Evolutionary conservation across 2,888 invertebrate genomes (phyloP).

Genomic region (Watsonalla cultraria): DNA sequence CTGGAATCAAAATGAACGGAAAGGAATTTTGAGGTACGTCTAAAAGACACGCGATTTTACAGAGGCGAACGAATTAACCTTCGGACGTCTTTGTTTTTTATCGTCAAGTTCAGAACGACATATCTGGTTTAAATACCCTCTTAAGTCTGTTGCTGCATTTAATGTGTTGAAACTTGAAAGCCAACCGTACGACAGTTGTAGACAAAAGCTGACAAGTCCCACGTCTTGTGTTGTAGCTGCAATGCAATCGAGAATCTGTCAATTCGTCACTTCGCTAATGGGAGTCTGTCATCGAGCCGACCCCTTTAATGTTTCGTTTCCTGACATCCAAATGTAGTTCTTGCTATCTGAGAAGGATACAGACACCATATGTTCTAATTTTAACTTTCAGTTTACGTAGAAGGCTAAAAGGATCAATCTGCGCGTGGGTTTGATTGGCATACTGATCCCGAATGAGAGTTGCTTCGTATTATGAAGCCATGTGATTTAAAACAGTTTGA

Average conservation of each 20-base stretch:
- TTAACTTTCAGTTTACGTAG: slow-evolving; percentile 5
- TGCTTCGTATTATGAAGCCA: neutral
- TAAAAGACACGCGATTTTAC: slow-evolving; percentile 36
- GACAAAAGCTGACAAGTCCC: slow-evolving; percentile 19
- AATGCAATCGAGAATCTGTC: slow-evolving; percentile 55
- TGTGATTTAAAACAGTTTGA: neutral
- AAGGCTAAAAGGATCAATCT: neutral
- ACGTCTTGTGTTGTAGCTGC: slow-evolving; percentile 40
- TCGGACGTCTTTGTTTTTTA: slow-evolving; percentile 9
- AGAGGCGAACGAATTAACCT: slow-evolving; percentile 19
- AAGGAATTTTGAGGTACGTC: slow-evolving; percentile 53
- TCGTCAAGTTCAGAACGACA: slow-evolving; percentile 4
- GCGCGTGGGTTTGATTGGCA: too few species aligned
- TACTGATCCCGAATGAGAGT: too few species aligned
- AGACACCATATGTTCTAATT: slow-evolving; percentile 26
- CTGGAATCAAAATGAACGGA: slow-evolving; percentile 42
- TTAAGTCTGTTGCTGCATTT: slow-evolving; percentile 19
- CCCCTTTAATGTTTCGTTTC: slow-evolving; percentile 68
- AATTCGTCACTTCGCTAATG: slow-evolving; percentile 69
- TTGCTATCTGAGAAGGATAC: slow-evolving; percentile 31
- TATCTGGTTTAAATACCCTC: neutral
- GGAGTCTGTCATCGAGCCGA: slow-evolving; percentile 64
- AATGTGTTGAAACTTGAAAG: slow-evolving; percentile 54
- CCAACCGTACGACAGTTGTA: slow-evolving; percentile 55
- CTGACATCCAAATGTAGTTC: slow-evolving; percentile 45